Base-by-base conservation (phyloP, 2,797 vertebrate genomes). In the Centropyge bicolor region DNA sequence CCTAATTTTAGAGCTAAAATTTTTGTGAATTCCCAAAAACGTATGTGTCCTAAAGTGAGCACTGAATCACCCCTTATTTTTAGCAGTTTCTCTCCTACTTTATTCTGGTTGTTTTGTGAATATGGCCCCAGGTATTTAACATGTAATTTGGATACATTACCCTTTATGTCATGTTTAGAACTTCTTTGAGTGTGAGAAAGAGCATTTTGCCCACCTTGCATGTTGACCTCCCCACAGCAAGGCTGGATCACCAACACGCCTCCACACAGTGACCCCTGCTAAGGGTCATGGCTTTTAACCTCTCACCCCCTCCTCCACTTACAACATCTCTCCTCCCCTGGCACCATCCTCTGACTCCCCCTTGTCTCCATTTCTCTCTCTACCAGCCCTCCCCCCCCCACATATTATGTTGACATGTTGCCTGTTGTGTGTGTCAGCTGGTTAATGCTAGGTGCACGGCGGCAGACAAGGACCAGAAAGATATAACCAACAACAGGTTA, bases 401-500 rank as follows among this genome's bases (percentile, higher is more conserved):
- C 88, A 77, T 79, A 82, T 85, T 79, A 45, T 89, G 85, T 89
- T 93, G 92, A 94, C 92, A 78, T 88, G 78, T 87, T 89, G 92
- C 90, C 84, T 93, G 89, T 93, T 93, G 86, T 94, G 80, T 93
- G 86, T 93, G 84, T 92, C 97, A 99, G 98, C 97, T 99, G 84
- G 96, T 98, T 97, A 98, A 97, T 91, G 96, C 96, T 97, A 97
- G 96, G 95, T 97, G 94, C 97, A 97, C 97, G 94, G 95, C 96
- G 93, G 95, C 97, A 97, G 97, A 98, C 97, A 99, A 99, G 98
- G 98, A 96, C 95, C 96, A 98, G 96, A 99, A 99, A 99, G 98
- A 99, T 96, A 96, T 98, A 97, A 96, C 98, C 97, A 99, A 99
- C 97, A 99, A 98, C 98, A 97, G 97, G 96, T 99, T 99, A 97